Evolutionary conservation across 2,113 vertebrate genomes (phyloP).

Genomic region (Lophura nycthemera): DNA sequence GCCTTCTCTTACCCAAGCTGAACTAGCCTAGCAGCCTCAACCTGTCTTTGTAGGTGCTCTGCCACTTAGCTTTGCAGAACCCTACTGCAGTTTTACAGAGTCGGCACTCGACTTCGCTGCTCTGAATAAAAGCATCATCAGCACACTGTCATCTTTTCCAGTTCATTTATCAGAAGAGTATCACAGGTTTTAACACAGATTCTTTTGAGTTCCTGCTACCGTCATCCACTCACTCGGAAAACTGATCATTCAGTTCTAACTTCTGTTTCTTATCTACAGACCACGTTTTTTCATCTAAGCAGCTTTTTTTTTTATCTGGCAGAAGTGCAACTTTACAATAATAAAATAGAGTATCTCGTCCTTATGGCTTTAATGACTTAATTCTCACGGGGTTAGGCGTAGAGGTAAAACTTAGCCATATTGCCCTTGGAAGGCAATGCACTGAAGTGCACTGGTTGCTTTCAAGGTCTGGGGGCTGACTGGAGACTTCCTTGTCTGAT

Average conservation of each 20-base stretch:
- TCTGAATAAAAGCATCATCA: not conserved
- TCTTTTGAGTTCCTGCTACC: not conserved
- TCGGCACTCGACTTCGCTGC: not conserved
- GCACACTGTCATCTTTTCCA: not conserved
- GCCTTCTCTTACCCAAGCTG: too few relatives aligned
- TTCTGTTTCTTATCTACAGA: not conserved
- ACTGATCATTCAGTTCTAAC: not conserved
- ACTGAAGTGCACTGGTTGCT: not conserved
- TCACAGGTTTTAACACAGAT: not conserved
- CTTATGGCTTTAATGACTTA: not conserved
- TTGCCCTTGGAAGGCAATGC: not conserved
- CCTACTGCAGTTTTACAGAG: not conserved
- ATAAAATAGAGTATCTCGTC: not conserved
- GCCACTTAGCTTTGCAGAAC: not conserved
- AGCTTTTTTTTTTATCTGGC: not conserved
- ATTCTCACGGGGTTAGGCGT: not conserved
- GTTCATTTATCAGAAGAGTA: not conserved
- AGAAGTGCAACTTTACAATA: not conserved
- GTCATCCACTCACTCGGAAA: not conserved
- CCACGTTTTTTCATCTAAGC: not conserved
- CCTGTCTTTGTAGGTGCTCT: too few relatives aligned
- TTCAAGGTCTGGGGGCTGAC: not conserved
- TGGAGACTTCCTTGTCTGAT: not conserved
- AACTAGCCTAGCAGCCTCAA: too few relatives aligned
- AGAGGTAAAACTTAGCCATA: fast-evolving